Percentiles rank a stretch among this genome's conserved stretches.
Evolutionary conservation across 2,888 invertebrate species (phyloP).

Genomic region (Hirtodrosophila histrioides): DNA sequence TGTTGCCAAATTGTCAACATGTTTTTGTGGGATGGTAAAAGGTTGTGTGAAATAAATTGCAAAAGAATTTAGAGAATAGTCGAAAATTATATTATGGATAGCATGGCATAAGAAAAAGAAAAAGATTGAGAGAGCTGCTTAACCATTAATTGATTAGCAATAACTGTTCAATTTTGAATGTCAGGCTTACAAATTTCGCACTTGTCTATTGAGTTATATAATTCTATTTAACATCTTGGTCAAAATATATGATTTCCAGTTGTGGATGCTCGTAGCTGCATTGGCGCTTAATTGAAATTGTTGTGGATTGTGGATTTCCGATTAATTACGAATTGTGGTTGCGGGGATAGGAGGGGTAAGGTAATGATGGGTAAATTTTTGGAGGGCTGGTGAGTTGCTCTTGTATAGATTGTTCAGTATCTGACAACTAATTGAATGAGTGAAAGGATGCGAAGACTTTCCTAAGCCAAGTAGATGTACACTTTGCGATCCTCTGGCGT

Average conservation of each 20-base stretch:
- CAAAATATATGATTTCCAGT: conserved; percentile 46
- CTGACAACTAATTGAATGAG: conserved; percentile 21
- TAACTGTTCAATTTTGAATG: conserved; percentile 73
- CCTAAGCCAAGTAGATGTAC: conserved; percentile 96
- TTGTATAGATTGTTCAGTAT: conserved; percentile 21
- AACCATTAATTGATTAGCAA: conserved; percentile 31
- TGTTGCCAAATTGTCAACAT: conserved; percentile 1
- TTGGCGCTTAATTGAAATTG: conserved; percentile 26
- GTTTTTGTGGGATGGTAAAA: neutral
- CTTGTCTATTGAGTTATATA: conserved; percentile 47
- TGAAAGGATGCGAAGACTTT: conserved; percentile 11
- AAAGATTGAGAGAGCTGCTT: conserved; percentile 26
- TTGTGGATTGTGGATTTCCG: conserved; percentile 13
- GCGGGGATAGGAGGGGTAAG: conserved; percentile 4
- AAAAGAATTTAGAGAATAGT: conserved; percentile 46
- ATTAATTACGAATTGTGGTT: conserved; percentile 10
- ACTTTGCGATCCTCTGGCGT: conserved; percentile 98
- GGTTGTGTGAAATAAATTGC: conserved; percentile 38
- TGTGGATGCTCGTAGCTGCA: conserved; percentile 28
- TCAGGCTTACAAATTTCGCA: conserved; percentile 64
- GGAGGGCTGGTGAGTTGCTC: conserved; percentile 13
- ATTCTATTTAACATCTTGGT: conserved; percentile 57
- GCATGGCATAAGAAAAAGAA: conserved; percentile 37
- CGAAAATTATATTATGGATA: conserved; percentile 56
- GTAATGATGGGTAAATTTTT: neutral